Evolutionary conservation across 37 sponge, comb jelly and placozoan genomes (phyloP).

Genomic region (Chondrosia reniformis): DNA sequence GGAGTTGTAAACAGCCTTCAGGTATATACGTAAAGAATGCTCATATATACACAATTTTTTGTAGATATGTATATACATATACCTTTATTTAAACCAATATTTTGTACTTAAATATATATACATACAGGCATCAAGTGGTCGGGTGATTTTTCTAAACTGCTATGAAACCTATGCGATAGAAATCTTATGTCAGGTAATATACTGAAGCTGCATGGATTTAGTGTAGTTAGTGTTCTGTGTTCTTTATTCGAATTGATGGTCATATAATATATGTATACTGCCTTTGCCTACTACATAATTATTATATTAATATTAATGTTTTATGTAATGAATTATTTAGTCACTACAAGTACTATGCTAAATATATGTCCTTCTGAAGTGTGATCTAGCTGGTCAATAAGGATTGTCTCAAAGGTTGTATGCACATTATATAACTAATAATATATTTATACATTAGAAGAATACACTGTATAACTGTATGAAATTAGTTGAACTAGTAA

Average conservation of each 20-base stretch:
- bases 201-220: too few relatives aligned
- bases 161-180: conserved; percentile 39
- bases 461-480: too few relatives aligned
- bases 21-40: not conserved
- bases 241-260: too few relatives aligned
- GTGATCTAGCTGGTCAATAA: too few relatives aligned
- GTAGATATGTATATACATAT: not conserved
- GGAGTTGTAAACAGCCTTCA: not conserved
- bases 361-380: too few relatives aligned
- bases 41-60: not conserved
- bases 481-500: not conserved
- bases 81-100: not conserved
- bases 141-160: conserved; percentile 54
- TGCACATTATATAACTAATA: too few relatives aligned
- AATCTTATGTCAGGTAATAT: conserved; percentile 64
- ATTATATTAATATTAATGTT: not conserved
- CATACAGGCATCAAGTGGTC: conserved; percentile 34
- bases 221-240: too few relatives aligned
- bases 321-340: not conserved
- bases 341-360: too few relatives aligned
- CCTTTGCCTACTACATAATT: too few relatives aligned
- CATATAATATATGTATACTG: too few relatives aligned
- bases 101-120: not conserved
- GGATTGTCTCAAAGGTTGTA: too few relatives aligned
- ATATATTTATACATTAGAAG: too few relatives aligned